A percentile compares a stretch with the other conserved stretches of the same genome.
These are phyloP conservation scores for Telenomus remus DNA, from an alignment of 1,140 invertebrate species.

Conservation along the genomic window DNA sequence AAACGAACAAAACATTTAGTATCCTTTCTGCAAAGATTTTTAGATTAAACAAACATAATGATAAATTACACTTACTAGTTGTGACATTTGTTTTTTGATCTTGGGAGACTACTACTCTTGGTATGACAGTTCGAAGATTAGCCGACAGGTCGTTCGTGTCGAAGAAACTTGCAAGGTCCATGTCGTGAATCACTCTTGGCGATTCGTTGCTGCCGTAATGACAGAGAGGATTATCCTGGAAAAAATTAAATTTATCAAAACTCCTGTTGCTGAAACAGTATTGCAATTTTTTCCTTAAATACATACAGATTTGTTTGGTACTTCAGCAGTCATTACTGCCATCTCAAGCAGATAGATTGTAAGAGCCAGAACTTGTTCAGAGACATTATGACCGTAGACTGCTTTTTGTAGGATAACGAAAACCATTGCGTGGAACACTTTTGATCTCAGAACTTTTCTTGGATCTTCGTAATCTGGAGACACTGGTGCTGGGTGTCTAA, in stretches of 20 bases:
- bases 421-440: constrained; percentile 89
- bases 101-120: constrained; percentile 79
- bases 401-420: constrained; percentile 90
- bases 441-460: constrained; percentile 81
- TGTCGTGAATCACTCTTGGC: constrained; percentile 75
- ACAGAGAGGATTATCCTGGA: constrained; percentile 71
- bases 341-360: constrained; percentile 91
- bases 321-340: constrained; percentile 81
- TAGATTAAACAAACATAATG: not conserved
- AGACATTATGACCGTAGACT: constrained; percentile 83
- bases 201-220: constrained; percentile 63
- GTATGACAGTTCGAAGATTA: constrained; percentile 86
- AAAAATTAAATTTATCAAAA: constrained; percentile 31
- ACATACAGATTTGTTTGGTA: constrained; percentile 72
- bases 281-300: constrained; percentile 48
- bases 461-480: constrained; percentile 84
- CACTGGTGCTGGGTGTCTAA: constrained; percentile 81
- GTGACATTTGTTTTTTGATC: constrained; percentile 77
- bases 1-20: not conserved
- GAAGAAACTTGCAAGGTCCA: constrained; percentile 85
- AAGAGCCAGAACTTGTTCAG: constrained; percentile 90
- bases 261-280: constrained; percentile 17
- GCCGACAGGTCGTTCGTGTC: constrained; percentile 84
- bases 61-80: constrained; percentile 73
- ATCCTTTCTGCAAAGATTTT: no score